phyloP scores from a whole-genome alignment of 2,888 invertebrate species.

The Panopea generosa region DNA sequence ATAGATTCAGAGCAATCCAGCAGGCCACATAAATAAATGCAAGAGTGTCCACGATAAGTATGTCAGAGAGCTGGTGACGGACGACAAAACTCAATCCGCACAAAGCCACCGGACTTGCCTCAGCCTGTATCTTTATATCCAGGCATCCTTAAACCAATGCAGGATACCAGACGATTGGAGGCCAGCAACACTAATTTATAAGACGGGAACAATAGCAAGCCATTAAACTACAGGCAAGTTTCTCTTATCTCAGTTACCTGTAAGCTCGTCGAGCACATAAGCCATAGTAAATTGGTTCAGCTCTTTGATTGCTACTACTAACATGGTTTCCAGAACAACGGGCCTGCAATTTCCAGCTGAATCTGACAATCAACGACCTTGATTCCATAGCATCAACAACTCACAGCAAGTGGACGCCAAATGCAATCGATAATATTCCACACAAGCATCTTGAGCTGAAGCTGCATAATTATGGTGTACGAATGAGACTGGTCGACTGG shows the following conservation, averaged over 20 bases:
- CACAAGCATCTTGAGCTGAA: slow-evolving; percentile 5
- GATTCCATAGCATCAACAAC: slow-evolving; percentile 25
- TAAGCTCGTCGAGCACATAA: slow-evolving; percentile 26
- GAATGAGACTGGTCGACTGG: no score
- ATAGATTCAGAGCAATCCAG: background rate
- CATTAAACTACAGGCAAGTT: slow-evolving; percentile 33
- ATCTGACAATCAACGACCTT: no score
- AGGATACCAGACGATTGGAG: slow-evolving; percentile 56
- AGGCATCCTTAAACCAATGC: slow-evolving; percentile 38
- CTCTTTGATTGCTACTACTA: slow-evolving; percentile 12
- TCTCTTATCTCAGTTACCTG: slow-evolving; percentile 29
- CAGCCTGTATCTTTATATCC: slow-evolving; percentile 37
- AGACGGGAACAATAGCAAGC: slow-evolving; percentile 41
- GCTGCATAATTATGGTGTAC: slow-evolving; percentile 8
- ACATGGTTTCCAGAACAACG: slow-evolving; percentile 10
- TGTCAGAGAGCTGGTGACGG: background rate
- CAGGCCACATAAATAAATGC: background rate
- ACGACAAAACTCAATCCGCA: background rate
- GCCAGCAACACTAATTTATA: slow-evolving; percentile 51
- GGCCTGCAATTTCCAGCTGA: background rate
- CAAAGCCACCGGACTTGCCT: slow-evolving; percentile 25
- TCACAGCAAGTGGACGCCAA: slow-evolving; percentile 31
- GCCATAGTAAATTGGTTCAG: slow-evolving; percentile 18
- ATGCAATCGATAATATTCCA: slow-evolving; percentile 1
- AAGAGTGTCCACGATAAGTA: background rate